Evolutionary conservation across 2,797 vertebrate species (phyloP), one percentile per base, ranked within the genome.

Genomic region (Pampus argenteus): DNA sequence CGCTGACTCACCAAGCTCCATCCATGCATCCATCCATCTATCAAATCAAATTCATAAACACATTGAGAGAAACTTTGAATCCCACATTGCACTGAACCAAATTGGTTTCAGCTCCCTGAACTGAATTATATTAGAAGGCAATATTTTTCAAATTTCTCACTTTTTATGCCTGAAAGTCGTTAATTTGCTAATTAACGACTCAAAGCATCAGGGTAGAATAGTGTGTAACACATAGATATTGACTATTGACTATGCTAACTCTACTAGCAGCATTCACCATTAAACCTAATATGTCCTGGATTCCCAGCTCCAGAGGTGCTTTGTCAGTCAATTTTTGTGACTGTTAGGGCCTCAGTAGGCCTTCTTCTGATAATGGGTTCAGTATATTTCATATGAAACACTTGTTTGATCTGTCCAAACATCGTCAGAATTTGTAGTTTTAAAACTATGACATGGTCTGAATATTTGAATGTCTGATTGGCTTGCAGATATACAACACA

Each of bases 1-100:
- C 71, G 78, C 74, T 68, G 80, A 85, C 76, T 81, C 84, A 78
- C 69, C 38, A 2, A 23, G 58, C 71, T 49, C 50, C 56, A 36
- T 75, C 76, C 68, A 66, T 76, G 83, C 67, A 54, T 75, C 77
- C 49, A 65, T 84, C n/a, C n/a, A n/a, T n/a, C n/a, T n/a, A n/a
- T n/a, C n/a, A n/a, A n/a, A n/a, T n/a, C 86, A 74, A 56, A 55
- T 58, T 75, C 73, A 83, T 57, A 81, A 76, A 85, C 72, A 64
- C 77, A 67, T 31, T 62, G 52, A 28, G 60, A 69, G 72, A 71
- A 78, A 79, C 73, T 73, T 47, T 50, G 51, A 66, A 45, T 63
- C 50, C 50, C 13, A 9, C 36, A 17, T 40, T 18, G 20, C 55
- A 25, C 58, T 34, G 18, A 57, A 74, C 54, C 22, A 29, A 83